Base-by-base conservation (phyloP, 2,797 vertebrate species). In the Lithobates pipiens region DNA sequence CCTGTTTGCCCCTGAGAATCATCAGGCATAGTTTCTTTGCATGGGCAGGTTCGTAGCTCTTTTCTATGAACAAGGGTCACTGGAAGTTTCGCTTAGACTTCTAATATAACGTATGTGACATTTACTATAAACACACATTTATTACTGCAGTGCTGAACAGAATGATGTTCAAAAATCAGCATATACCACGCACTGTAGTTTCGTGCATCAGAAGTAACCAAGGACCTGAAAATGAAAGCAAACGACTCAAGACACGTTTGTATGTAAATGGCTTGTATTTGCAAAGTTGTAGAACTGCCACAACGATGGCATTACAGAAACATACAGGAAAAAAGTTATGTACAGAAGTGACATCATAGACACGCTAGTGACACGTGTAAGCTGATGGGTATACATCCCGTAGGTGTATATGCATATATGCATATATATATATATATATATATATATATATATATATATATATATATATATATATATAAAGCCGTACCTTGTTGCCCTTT, bases 221-320 rank as follows among this genome's bases (percentile, higher is more conserved):
- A 23, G 0, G 2, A n/a, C 36, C 13, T 57, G 9, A 34, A 50
- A 83, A 68, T 46, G 3, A 83, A 65, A 71, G 16, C 4, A 16
- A 42, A 50, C 69, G 50, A 72, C 39, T 44, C 63, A 11, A 69
- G 42, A 68, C 42, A 3, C 29, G 9, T 57, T 57, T 23, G 4
- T 86, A 77, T 63, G 69, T 73, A 82, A 86, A 86, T 67, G 67
- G 57, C 18, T 82, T 86, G 85, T 86, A 86, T 86, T 86, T 77
- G 77, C 80, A 72, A 82, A 82, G 67, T 82, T 82, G 50, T 86
- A 82, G 73, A 86, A 82, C 70, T 21, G 68, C 39, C 68, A 71
- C 50, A 65, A 27, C 34, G 13, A 77, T 69, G 82, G 39, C 74
- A 46, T 78, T 25, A 86, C 80, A 82, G 68, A 57, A 76, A 81